Evolutionary conservation across 2,888 invertebrate genomes (phyloP).

Genomic region (Tinea pellionella): DNA sequence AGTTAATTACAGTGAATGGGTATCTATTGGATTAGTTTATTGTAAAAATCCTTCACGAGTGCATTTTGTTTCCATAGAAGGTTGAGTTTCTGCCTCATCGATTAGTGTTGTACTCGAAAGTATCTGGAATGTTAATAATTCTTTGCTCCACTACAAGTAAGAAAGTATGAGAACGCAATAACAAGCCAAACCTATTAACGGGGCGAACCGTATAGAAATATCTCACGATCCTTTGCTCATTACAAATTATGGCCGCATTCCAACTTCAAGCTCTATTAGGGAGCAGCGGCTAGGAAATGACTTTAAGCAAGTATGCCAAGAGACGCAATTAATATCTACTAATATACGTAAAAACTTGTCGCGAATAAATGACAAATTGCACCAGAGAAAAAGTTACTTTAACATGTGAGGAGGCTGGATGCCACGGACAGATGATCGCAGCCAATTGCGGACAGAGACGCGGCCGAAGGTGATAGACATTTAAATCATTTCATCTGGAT

Average conservation of each 20-base stretch:
- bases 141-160: not conserved
- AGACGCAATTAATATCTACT: slow-evolving; percentile 39
- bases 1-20: slow-evolving; percentile 27
- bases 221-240: slow-evolving; percentile 60
- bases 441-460: slow-evolving; percentile 25
- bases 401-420: slow-evolving; percentile 25
- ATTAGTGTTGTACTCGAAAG: not conserved
- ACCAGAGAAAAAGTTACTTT: slow-evolving; percentile 34
- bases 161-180: slow-evolving; percentile 26
- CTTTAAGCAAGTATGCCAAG: slow-evolving; percentile 20
- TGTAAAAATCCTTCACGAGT: not conserved
- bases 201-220: slow-evolving; percentile 57
- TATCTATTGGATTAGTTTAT: not conserved
- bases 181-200: slow-evolving; percentile 57
- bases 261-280: slow-evolving; percentile 45
- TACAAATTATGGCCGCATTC: slow-evolving; percentile 68
- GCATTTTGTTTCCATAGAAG: not conserved
- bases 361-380: slow-evolving; percentile 51
- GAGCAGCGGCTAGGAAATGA: slow-evolving; percentile 38
- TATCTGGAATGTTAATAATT: not conserved
- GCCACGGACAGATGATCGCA: slow-evolving; percentile 19
- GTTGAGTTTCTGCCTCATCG: not conserved
- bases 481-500: slow-evolving; percentile 10
- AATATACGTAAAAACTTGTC: slow-evolving; percentile 45
- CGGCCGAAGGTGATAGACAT: slow-evolving; percentile 6